Conservation (phyloP, 2,888 invertebrate genomes). For the Copidosoma aretas region DNA sequence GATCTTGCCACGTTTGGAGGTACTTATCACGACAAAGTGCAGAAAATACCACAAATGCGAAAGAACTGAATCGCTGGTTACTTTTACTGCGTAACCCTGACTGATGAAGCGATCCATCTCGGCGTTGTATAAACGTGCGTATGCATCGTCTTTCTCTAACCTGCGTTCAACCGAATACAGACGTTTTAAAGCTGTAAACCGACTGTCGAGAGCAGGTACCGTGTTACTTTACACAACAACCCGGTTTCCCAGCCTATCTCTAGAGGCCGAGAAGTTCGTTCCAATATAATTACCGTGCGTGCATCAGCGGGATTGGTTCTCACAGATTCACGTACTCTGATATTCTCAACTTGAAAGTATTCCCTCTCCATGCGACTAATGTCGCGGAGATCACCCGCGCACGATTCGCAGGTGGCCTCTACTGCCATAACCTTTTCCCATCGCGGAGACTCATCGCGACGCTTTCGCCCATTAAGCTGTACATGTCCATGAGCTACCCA, state of each 20-base stretch:
- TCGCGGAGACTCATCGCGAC: too few relatives aligned
- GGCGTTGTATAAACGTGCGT: constrained; percentile 5
- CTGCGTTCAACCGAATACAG: not conserved
- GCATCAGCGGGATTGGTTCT: too few relatives aligned
- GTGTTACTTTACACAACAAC: constrained; percentile 1
- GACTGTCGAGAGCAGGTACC: not conserved
- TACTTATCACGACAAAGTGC: constrained; percentile 21
- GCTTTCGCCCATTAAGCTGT: too few relatives aligned
- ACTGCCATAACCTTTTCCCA: too few relatives aligned
- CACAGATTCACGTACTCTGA: too few relatives aligned
- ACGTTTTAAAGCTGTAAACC: not conserved
- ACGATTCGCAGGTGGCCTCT: too few relatives aligned
- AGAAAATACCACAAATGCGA: constrained; percentile 1
- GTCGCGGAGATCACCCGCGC: too few relatives aligned
- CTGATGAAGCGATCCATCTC: constrained; percentile 20
- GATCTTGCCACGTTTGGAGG: constrained; percentile 21
- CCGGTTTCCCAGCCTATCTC: constrained; percentile 10
- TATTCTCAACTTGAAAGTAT: too few relatives aligned
- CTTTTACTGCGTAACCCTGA: constrained; percentile 3
- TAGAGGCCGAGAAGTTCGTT: too few relatives aligned
- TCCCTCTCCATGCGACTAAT: too few relatives aligned
- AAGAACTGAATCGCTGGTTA: not conserved
- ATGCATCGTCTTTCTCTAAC: not conserved
- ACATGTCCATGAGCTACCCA: too few relatives aligned
- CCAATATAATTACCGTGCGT: too few relatives aligned